phyloP scores from a whole-genome alignment of 2,888 invertebrate genomes.

The Andrena trimmerana region DNA sequence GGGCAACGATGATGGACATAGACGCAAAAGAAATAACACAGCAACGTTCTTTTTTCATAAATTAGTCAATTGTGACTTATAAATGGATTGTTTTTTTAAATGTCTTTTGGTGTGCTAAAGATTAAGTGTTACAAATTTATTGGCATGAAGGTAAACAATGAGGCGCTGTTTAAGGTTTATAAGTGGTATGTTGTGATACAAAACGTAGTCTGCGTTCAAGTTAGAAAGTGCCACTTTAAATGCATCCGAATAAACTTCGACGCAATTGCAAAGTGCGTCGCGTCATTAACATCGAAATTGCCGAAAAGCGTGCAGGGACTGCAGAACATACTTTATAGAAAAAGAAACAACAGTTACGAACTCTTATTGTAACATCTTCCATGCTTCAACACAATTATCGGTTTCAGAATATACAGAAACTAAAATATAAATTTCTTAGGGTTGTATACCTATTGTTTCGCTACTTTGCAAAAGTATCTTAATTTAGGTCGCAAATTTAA shows the following conservation, averaged over 20 bases:
- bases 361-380: no score
- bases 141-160: background rate
- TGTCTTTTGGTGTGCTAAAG: background rate
- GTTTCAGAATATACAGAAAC: no score
- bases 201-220: constrained; percentile 32
- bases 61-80: no score
- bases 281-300: constrained; percentile 46
- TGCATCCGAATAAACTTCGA: constrained; percentile 65
- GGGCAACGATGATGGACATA: background rate
- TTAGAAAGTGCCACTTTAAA: constrained; percentile 69
- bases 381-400: no score
- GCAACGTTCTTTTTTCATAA: background rate
- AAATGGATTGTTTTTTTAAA: no score
- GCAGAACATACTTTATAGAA: background rate
- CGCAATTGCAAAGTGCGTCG: constrained; percentile 41
- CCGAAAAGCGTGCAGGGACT: constrained; percentile 47
- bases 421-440: no score
- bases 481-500: no score
- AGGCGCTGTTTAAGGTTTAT: constrained; percentile 11
- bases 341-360: background rate
- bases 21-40: background rate
- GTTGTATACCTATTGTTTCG: no score
- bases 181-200: constrained; percentile 11
- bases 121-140: background rate
- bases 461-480: no score